These are phyloP conservation scores for Danio choprae DNA, from an alignment of 2,797 vertebrate species.

Conservation along the genomic window DNA sequence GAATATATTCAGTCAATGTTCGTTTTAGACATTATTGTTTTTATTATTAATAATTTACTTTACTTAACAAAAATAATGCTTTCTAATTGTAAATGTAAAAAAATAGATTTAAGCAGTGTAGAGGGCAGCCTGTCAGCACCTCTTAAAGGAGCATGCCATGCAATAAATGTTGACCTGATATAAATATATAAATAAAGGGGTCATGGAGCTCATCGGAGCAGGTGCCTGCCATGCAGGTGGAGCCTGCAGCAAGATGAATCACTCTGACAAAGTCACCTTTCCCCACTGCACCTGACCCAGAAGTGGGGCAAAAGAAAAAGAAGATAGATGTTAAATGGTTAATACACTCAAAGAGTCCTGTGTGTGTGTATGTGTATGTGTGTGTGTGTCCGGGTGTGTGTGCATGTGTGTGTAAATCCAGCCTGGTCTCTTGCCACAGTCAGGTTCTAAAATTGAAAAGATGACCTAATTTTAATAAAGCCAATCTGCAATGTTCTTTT, in stretches of 20 bases:
- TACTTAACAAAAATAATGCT: background rate
- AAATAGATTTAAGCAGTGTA: background rate
- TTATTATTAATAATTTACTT: background rate
- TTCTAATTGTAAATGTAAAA: too few relatives aligned
- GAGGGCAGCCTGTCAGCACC: background rate
- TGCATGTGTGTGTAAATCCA: conserved; percentile 34
- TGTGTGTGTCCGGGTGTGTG: too few relatives aligned
- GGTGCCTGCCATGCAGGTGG: conserved; percentile 47
- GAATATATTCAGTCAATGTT: background rate
- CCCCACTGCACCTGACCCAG: conserved; percentile 48
- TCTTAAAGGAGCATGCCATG: conserved; percentile 1
- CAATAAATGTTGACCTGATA: conserved; percentile 9
- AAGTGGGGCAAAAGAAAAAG: conserved; percentile 30
- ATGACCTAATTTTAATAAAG: conserved; percentile 26
- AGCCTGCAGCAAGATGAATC: conserved; percentile 54
- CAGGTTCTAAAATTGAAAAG: conserved; percentile 24
- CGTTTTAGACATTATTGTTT: background rate
- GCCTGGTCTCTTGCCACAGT: conserved; percentile 13
- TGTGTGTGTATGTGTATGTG: too few relatives aligned
- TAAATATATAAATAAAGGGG: conserved; percentile 41
- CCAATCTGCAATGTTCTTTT: background rate
- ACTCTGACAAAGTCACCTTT: conserved; percentile 56
- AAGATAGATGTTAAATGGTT: conserved; percentile 42
- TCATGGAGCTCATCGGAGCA: conserved; percentile 14
- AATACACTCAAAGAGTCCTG: conserved; percentile 20